phyloP scores from a whole-genome alignment of 2,888 invertebrate genomes.

The Bombylius discolor region DNA sequence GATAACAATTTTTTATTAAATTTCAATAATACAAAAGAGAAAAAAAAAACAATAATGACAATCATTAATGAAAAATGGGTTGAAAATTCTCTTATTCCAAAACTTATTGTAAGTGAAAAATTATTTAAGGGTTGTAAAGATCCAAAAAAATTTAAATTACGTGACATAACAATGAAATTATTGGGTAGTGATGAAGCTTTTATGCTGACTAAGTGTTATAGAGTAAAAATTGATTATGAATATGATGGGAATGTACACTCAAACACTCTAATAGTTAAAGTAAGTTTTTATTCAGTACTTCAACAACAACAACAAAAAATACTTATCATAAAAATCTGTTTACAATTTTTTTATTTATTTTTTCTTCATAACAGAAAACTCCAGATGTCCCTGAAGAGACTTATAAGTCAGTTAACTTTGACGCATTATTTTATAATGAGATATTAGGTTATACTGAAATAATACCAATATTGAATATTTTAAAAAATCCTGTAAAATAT shows the following conservation, averaged over 20 bases:
- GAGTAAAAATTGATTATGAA: constrained; percentile 20
- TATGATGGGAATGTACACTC: constrained; percentile 14
- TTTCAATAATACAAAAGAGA: too few relatives aligned
- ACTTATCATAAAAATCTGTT: neutral
- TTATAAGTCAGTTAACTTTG: constrained; percentile 24
- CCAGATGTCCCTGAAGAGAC: constrained; percentile 21
- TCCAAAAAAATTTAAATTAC: constrained; percentile 14
- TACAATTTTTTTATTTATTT: neutral
- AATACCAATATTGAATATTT: constrained; percentile 20
- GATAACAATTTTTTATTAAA: too few relatives aligned
- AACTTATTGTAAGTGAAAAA: constrained; percentile 10
- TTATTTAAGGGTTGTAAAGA: neutral
- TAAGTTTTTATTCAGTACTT: too few relatives aligned
- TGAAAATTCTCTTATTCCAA: constrained; percentile 8
- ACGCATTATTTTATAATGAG: constrained; percentile 28
- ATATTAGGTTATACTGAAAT: constrained; percentile 25
- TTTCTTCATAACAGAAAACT: constrained; percentile 23
- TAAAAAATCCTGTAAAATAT: constrained; percentile 21
- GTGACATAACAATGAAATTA: constrained; percentile 17
- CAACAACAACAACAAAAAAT: neutral
- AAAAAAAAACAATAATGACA: too few relatives aligned
- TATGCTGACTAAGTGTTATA: constrained; percentile 29
- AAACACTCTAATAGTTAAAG: constrained; percentile 25
- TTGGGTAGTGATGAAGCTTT: constrained; percentile 25
- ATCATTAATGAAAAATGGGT: constrained; percentile 11